A percentile compares a stretch with the other conserved stretches of the same genome.
Evolutionary conservation across 2,797 vertebrate genomes (phyloP).

Genomic region (Mastacembelus armatus): DNA sequence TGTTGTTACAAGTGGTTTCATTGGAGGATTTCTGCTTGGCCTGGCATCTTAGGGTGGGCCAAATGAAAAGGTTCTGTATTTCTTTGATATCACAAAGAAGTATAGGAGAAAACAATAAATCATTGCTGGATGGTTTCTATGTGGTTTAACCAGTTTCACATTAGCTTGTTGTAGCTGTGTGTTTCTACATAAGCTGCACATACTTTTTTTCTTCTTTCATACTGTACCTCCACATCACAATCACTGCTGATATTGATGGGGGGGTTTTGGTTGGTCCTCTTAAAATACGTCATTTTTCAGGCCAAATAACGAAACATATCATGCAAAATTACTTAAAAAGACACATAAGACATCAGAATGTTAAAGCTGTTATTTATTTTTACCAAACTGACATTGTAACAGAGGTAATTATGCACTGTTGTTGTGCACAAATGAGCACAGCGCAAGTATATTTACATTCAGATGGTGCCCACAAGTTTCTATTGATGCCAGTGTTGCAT

Average conservation of each 20-base stretch:
- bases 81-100: slow-evolving; percentile 8
- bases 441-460: not conserved
- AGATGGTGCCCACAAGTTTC: slow-evolving; percentile 12
- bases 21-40: slow-evolving; percentile 97
- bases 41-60: slow-evolving; percentile 86
- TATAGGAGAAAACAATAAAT: slow-evolving; percentile 5
- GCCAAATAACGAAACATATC: slow-evolving; percentile 30
- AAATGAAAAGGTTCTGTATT: not conserved
- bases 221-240: slow-evolving; percentile 10
- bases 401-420: slow-evolving; percentile 10
- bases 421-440: slow-evolving; percentile 13
- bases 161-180: slow-evolving; percentile 23
- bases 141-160: slow-evolving; percentile 29
- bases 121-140: slow-evolving; percentile 33
- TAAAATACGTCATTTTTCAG: slow-evolving; percentile 5
- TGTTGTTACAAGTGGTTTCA: slow-evolving; percentile 94
- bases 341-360: slow-evolving; percentile 1
- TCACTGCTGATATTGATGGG: not conserved
- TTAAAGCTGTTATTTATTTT: slow-evolving; percentile 52
- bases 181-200: slow-evolving; percentile 34
- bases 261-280: slow-evolving; percentile 4
- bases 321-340: not conserved
- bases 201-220: slow-evolving; percentile 22
- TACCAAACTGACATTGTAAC: slow-evolving; percentile 24
- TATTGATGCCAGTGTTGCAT: not conserved